phyloP scores from a whole-genome alignment of 2,797 vertebrate genomes.

The Acanthurus tractus region DNA sequence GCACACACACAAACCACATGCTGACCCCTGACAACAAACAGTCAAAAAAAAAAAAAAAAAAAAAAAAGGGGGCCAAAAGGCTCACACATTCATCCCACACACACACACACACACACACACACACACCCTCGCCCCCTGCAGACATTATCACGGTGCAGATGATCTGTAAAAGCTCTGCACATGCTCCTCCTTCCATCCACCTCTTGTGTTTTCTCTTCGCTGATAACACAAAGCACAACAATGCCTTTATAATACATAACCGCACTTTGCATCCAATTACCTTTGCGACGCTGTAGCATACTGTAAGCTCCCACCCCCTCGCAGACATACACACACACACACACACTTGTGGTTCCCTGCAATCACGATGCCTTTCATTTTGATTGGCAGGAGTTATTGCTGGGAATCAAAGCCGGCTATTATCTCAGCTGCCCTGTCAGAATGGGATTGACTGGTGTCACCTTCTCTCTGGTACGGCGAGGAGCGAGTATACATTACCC shows the following conservation, averaged over 20 bases:
- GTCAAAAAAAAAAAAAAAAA: constrained; percentile 65
- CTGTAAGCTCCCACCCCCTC: constrained; percentile 2
- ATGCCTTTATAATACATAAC: constrained; percentile 30
- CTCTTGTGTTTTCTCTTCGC: constrained; percentile 22
- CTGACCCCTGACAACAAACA: constrained; percentile 56
- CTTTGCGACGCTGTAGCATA: background rate
- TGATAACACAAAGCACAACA: constrained; percentile 9
- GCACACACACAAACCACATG: constrained; percentile 26
- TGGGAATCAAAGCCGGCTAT: constrained; percentile 81
- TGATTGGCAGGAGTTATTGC: constrained; percentile 83
- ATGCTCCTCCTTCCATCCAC: constrained; percentile 26
- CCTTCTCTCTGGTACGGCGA: constrained; percentile 77
- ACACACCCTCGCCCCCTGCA: constrained; percentile 26
- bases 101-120: constrained; percentile 22
- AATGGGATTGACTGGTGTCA: constrained; percentile 83
- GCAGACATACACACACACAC: constrained; percentile 21
- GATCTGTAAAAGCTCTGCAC: constrained; percentile 47
- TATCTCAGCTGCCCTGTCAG: constrained; percentile 84
- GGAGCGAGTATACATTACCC: constrained; percentile 79
- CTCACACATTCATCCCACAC: constrained; percentile 48
- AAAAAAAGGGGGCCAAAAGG: constrained; percentile 16
- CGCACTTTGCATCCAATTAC: constrained; percentile 41
- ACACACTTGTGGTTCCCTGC: constrained; percentile 44
- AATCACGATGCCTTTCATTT: constrained; percentile 76
- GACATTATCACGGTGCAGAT: constrained; percentile 38